These are phyloP conservation scores for Aptenodytes forsteri DNA, from an alignment of 2,113 vertebrate species.

Conservation along the genomic window DNA sequence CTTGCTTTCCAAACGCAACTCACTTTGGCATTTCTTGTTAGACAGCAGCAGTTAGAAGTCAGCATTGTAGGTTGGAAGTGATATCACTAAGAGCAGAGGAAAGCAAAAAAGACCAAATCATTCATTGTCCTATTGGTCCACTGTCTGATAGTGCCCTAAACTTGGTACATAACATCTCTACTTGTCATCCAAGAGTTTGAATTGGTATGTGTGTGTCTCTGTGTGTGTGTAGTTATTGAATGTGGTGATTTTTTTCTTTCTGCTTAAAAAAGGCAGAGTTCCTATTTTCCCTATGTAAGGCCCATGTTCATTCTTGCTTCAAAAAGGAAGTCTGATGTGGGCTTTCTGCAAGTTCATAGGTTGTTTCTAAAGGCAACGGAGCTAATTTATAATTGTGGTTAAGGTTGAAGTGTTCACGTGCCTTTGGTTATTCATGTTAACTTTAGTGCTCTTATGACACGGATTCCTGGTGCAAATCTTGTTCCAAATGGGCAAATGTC, in stretches of 20 bases:
- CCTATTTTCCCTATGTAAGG: neutral
- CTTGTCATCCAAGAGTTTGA: neutral
- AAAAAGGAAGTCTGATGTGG: neutral
- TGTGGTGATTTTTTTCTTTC: neutral
- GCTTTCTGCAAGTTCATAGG: neutral
- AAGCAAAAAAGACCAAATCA: neutral
- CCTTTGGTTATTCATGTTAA: neutral
- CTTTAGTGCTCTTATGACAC: neutral
- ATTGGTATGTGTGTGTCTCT: accelerated
- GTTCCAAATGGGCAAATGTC: neutral
- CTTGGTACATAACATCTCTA: neutral
- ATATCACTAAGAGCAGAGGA: neutral
- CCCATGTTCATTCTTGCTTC: neutral
- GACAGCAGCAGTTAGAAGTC: neutral
- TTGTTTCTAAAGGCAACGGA: neutral
- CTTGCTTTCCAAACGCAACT: neutral
- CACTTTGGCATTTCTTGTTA: neutral
- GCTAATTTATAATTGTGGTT: neutral
- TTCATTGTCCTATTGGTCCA: neutral
- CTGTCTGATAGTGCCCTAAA: neutral
- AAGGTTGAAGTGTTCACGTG: neutral
- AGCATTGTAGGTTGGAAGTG: neutral
- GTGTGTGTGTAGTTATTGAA: neutral
- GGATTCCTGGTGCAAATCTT: neutral
- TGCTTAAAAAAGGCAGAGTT: neutral